Evolutionary conservation across 2,888 invertebrate species (phyloP), one percentile per base, ranked within the genome.

Genomic region (Amiota minor): DNA sequence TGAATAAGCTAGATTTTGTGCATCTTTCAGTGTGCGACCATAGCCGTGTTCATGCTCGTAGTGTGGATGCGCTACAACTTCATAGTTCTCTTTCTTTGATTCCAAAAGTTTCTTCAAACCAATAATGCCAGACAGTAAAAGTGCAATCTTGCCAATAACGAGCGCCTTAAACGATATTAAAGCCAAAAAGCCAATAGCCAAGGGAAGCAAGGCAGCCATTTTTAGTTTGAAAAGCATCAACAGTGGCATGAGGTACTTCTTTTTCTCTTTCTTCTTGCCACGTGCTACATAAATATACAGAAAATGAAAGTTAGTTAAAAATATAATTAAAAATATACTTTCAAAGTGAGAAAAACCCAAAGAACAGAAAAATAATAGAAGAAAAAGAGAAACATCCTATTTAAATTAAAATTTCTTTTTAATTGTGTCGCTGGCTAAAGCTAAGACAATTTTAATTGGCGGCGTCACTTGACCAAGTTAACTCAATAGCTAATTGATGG

Each of bases 121-220:
- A 75, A 96, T 92, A 75, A 96, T 92, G 74, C 92, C 93, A 70
- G 95, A 93, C 77, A 96, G 92, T 72, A 95, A 91, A 23, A 96
- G 91, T 4, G 96, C 96, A 76, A 96, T 93, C 91, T 96, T 96
- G 83, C 95, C 95, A 80, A 96, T 92, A 86, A 96, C 90, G 80
- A 96, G 91, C 76, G 96, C 96, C 92, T 96, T 96, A 92, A 96
- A 92, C 59, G 96, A 95, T 64, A 96, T 92, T 77, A 96, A 91
- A 72, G 95, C 96, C 83, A 96, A 92, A 80, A 91, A 92, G 80
- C 94, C 96, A 74, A 96, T 92, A 84, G 94, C 93, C 79, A 96
- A 90, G 47, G 96, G 96, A 82, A 95, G 93, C 77, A 96, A 91
- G 47, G 94, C 93, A 79, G 95, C 95, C 74, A 93, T 93, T 91